A percentile compares a stretch with the other conserved stretches of the same genome.
Conservation (phyloP, 30 jellyfish, hydroid and myxozoan genomes). For the Aurelia aurita complex sp. Pacific region DNA sequence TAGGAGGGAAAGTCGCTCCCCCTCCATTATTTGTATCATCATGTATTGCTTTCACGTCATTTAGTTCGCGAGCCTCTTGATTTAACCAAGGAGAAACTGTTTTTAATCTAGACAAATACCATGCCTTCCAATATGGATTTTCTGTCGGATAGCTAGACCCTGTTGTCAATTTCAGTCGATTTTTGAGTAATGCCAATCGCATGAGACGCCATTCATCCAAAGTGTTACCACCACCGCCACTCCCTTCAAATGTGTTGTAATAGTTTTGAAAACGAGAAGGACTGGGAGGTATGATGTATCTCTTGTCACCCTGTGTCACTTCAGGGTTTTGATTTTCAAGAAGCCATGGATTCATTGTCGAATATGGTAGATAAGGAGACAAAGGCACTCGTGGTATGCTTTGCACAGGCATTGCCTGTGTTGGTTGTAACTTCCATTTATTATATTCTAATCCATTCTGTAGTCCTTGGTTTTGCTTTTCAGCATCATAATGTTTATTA, state of each 20-base stretch:
- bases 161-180: constrained; percentile 61
- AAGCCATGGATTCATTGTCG: neutral
- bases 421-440: neutral
- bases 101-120: constrained; percentile 21
- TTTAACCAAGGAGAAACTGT: constrained; percentile 1
- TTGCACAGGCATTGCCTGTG: neutral
- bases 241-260: constrained; percentile 30
- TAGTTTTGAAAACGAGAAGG: constrained; percentile 33
- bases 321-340: neutral
- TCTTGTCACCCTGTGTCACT: constrained; percentile 43
- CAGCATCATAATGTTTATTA: neutral
- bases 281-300: constrained; percentile 65
- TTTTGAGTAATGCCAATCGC: constrained; percentile 33
- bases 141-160: constrained; percentile 67
- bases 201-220: constrained; percentile 60
- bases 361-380: neutral
- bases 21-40: constrained; percentile 17
- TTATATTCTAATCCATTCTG: neutral
- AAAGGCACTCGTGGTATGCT: neutral
- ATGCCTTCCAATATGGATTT: constrained; percentile 64
- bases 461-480: neutral
- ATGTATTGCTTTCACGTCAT: constrained; percentile 11
- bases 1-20: neutral
- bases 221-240: constrained; percentile 22
- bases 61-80: neutral